A percentile compares a stretch with the other conserved stretches of the same genome.
phyloP scores from a whole-genome alignment of 2,113 vertebrate genomes.

The Lontra canadensis region DNA sequence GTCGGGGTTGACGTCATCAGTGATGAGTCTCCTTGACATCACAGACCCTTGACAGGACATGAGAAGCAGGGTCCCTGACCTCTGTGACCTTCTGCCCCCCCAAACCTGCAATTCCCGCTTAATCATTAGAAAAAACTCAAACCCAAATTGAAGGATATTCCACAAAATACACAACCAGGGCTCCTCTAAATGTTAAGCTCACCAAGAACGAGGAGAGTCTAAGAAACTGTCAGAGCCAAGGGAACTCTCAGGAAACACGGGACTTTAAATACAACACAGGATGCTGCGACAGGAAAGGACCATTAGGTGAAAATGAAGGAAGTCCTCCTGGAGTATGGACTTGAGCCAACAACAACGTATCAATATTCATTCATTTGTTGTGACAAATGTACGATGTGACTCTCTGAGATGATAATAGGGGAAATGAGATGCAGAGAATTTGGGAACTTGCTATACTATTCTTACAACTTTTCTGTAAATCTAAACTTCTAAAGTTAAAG shows the following conservation, averaged over 20 bases:
- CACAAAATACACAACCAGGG: neutral
- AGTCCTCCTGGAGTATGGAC: neutral
- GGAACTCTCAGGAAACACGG: neutral
- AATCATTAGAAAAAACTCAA: neutral
- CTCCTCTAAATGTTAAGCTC: neutral
- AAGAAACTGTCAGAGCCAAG: neutral
- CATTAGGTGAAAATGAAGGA: neutral
- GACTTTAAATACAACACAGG: neutral
- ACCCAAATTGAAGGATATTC: neutral
- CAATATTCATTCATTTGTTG: neutral
- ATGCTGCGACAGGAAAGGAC: neutral
- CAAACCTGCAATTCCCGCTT: neutral
- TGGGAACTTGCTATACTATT: neutral
- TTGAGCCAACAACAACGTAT: neutral
- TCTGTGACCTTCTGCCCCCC: neutral
- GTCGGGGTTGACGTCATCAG: neutral
- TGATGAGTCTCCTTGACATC: neutral
- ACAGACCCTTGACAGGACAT: fast-evolving
- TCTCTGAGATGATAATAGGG: neutral
- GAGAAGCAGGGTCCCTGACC: neutral
- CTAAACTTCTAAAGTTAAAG: neutral
- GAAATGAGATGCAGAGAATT: neutral
- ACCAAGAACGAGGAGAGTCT: neutral
- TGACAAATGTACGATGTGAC: neutral
- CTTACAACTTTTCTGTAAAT: neutral